Evolutionary conservation across 2,113 vertebrate species (phyloP), one percentile per base, ranked within the genome.

Genomic region (Perognathus longimembris): DNA sequence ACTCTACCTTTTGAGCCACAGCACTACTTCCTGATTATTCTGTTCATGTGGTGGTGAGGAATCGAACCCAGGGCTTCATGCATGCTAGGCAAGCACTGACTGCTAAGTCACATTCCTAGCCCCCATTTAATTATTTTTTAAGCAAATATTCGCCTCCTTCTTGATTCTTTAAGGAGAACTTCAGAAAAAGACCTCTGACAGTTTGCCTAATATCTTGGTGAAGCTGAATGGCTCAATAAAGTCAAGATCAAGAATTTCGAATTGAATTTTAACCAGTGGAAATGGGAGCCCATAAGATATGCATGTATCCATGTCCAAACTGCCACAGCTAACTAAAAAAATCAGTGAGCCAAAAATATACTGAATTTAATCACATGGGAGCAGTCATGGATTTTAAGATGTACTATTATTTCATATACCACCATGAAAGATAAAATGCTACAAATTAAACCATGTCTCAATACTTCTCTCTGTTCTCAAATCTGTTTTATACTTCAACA

Each of bases 51-150:
- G n/a, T n/a, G n/a, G n/a, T n/a, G n/a, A n/a, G n/a, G n/a, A n/a
- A n/a, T n/a, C n/a, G n/a, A n/a, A n/a, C n/a, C n/a, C n/a, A n/a
- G n/a, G n/a, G n/a, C n/a, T n/a, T n/a, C n/a, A n/a, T n/a, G n/a
- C n/a, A n/a, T n/a, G n/a, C n/a, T n/a, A n/a, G n/a, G n/a, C n/a
- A n/a, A n/a, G n/a, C n/a, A n/a, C n/a, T n/a, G n/a, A n/a, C n/a
- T n/a, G n/a, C n/a, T n/a, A n/a, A n/a, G n/a, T n/a, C n/a, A n/a
- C n/a, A n/a, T n/a, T n/a, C n/a, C n/a, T n/a, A n/a, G n/a, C n/a
- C n/a, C n/a, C n/a, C n/a, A 10, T 67, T 71, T 50, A 40, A n/a
- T 83, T 78, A 69, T 50, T 93, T 85, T 94, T 24, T 81, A 10
- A 54, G 28, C 26, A 74, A 50, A 59, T 63, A 45, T 61, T 69